These are phyloP conservation scores for Riptortus pedestris DNA, from an alignment of 1,140 invertebrate species.

Conservation along the genomic window DNA sequence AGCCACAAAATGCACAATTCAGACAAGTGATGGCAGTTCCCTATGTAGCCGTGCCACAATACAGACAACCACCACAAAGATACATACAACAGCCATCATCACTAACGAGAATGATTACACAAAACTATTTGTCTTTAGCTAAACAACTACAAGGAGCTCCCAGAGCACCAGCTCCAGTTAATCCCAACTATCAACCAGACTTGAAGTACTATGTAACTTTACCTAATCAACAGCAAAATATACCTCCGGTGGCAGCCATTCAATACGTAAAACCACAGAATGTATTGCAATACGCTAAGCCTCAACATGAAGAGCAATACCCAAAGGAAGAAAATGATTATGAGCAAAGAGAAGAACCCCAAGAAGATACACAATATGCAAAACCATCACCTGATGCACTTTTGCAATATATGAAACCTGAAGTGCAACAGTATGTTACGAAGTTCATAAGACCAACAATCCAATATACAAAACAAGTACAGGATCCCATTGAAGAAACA, in stretches of 20 bases:
- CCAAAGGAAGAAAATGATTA: background rate
- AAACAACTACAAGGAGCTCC: constrained; percentile 20
- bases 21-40: constrained; percentile 7
- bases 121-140: constrained; percentile 28
- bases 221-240: background rate
- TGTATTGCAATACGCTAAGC: background rate
- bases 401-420: constrained; percentile 9
- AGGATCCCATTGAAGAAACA: background rate
- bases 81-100: constrained; percentile 20
- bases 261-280: background rate
- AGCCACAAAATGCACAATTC: constrained; percentile 34
- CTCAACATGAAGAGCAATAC: background rate
- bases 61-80: constrained; percentile 29
- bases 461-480: background rate
- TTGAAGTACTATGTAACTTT: background rate
- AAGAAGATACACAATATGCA: background rate
- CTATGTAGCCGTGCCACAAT: background rate
- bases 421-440: constrained; percentile 4
- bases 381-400: constrained; percentile 4
- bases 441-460: background rate
- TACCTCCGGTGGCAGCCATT: background rate
- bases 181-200: constrained; percentile 2
- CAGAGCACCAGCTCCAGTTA: constrained; percentile 1
- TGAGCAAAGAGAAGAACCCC: background rate
- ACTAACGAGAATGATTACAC: constrained; percentile 24